A percentile compares a stretch with the other conserved stretches of the same genome.
Evolutionary conservation across 2,797 vertebrate genomes (phyloP).

Genomic region (Oophaga sylvatica): DNA sequence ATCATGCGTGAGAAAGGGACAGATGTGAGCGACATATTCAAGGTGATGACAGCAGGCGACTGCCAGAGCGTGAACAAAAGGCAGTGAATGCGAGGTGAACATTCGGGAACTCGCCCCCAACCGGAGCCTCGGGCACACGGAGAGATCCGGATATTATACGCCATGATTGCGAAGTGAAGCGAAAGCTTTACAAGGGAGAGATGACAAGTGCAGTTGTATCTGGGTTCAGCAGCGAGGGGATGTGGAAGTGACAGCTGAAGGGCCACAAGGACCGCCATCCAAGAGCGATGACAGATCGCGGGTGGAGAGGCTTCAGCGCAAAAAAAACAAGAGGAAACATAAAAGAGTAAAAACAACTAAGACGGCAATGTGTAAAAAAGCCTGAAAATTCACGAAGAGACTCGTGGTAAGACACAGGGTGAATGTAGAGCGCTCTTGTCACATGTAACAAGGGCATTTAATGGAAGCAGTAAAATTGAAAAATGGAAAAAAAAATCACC

Average conservation of each 20-base stretch:
- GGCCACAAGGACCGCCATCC: background rate
- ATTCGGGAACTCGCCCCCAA: background rate
- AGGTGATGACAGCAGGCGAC: background rate
- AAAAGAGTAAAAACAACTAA: background rate
- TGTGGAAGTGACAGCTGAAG: conserved; percentile 6
- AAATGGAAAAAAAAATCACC: no score
- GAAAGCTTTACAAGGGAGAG: background rate
- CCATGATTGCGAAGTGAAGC: background rate
- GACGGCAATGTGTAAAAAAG: background rate
- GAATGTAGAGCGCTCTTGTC: no score
- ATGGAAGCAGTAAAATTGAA: background rate
- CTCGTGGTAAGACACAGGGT: background rate
- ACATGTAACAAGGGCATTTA: background rate
- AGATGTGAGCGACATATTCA: background rate
- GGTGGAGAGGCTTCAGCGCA: background rate
- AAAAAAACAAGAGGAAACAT: background rate
- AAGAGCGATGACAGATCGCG: background rate
- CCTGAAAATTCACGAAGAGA: background rate
- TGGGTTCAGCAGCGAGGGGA: background rate
- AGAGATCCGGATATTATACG: background rate
- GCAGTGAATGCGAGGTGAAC: background rate
- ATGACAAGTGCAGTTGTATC: background rate
- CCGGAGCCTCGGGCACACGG: background rate
- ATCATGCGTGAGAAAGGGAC: background rate
- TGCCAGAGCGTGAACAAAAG: conserved; percentile 10